These are phyloP conservation scores for Peromyscus californicus DNA, from an alignment of 2,113 vertebrate genomes.

Conservation along the genomic window DNA sequence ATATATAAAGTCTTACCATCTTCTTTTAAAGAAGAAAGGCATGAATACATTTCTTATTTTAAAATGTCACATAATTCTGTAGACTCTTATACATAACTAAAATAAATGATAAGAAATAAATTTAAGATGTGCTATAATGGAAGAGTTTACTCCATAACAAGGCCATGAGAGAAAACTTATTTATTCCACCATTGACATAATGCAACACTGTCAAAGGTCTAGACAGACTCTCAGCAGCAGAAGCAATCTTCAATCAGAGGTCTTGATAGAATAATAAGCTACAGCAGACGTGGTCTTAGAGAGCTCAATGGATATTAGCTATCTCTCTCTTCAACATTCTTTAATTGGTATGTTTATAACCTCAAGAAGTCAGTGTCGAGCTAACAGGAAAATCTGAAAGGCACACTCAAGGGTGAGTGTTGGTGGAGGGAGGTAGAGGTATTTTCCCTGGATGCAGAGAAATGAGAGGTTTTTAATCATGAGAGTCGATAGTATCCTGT, in stretches of 20 bases:
- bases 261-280: neutral
- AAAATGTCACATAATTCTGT: neutral
- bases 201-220: neutral
- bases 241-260: neutral
- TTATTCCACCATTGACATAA: neutral
- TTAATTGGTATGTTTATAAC: neutral
- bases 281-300: neutral
- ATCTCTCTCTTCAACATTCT: neutral
- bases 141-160: constrained; percentile 16
- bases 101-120: neutral
- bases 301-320: neutral
- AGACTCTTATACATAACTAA: neutral
- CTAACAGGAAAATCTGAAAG: neutral
- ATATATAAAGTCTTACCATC: neutral
- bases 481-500: neutral
- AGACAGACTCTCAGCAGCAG: neutral
- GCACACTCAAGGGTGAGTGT: neutral
- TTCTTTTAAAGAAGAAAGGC: constrained; percentile 34
- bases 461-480: neutral
- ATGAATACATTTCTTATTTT: constrained; percentile 4
- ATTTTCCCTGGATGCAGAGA: neutral
- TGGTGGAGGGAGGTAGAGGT: accelerated
- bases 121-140: neutral
- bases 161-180: neutral
- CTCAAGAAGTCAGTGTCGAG: neutral